phyloP scores from a whole-genome alignment of 2,797 vertebrate species.

The Crax fasciolata region DNA sequence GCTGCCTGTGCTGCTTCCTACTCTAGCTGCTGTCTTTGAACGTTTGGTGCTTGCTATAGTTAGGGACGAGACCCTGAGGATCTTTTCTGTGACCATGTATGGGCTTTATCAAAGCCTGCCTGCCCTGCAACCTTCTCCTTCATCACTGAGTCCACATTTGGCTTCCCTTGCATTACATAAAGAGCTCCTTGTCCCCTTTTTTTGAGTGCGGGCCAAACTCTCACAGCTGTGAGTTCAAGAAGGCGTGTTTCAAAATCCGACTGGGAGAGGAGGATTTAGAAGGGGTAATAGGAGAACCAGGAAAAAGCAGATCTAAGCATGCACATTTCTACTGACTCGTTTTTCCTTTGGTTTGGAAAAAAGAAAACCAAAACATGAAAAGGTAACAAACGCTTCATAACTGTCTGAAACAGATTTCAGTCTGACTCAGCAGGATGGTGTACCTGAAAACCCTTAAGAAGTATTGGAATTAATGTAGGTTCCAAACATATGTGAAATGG shows the following conservation, averaged over 20 bases:
- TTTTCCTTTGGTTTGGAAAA: background rate
- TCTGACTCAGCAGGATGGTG: background rate
- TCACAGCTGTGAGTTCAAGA: slow-evolving; percentile 30
- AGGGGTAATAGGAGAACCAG: background rate
- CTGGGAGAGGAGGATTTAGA: background rate
- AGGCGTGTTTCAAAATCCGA: background rate
- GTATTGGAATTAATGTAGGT: background rate
- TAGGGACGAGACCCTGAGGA: background rate
- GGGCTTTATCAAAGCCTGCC: background rate
- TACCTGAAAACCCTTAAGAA: background rate
- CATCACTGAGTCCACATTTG: background rate
- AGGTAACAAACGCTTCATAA: background rate
- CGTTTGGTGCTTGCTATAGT: background rate
- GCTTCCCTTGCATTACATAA: background rate
- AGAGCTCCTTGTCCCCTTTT: background rate
- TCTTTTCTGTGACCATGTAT: background rate
- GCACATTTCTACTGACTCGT: fast-evolving
- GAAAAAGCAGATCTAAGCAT: background rate
- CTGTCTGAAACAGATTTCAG: background rate
- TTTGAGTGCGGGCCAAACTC: background rate
- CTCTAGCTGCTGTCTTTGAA: background rate
- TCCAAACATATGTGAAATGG: background rate
- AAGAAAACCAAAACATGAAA: background rate
- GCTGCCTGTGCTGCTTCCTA: background rate
- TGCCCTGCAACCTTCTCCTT: background rate